Percentiles rank a stretch among this genome's conserved stretches.
Conservation (phyloP, 2,797 vertebrate genomes). For the Tragopan temminckii region DNA sequence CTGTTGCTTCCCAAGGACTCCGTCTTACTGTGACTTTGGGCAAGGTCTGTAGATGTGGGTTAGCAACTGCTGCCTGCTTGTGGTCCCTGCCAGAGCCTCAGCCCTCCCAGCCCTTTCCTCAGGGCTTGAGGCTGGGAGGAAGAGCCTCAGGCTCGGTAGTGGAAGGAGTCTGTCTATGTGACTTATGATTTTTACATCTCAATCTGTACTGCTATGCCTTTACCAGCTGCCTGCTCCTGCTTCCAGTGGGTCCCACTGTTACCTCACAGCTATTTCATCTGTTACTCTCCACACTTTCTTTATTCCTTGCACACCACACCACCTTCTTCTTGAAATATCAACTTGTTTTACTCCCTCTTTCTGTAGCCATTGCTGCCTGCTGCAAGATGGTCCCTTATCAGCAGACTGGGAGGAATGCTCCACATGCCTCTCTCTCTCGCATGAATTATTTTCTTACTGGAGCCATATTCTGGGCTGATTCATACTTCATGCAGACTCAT, state of each 20-base stretch:
- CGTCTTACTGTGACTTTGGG: fast-evolving
- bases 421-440: not conserved
- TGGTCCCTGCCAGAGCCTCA: not conserved
- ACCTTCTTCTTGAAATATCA: not conserved
- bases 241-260: not conserved
- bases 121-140: not conserved
- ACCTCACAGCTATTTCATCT: not conserved
- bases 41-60: not conserved
- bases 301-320: not conserved
- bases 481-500: not conserved
- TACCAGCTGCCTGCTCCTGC: not conserved
- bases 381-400: not conserved
- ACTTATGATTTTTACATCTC: not conserved
- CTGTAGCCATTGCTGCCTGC: not conserved
- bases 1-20: not conserved
- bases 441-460: not conserved
- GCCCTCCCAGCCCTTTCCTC: not conserved
- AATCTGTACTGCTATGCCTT: not conserved
- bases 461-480: not conserved
- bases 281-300: conserved; percentile 10
- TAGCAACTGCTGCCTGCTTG: not conserved
- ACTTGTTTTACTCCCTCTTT: not conserved
- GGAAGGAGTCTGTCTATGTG: not conserved
- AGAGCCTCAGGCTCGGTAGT: not conserved
- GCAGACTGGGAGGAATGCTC: not conserved